These are phyloP conservation scores for Miichthys miiuy DNA, from an alignment of 2,797 vertebrate genomes.

Conservation along the genomic window DNA sequence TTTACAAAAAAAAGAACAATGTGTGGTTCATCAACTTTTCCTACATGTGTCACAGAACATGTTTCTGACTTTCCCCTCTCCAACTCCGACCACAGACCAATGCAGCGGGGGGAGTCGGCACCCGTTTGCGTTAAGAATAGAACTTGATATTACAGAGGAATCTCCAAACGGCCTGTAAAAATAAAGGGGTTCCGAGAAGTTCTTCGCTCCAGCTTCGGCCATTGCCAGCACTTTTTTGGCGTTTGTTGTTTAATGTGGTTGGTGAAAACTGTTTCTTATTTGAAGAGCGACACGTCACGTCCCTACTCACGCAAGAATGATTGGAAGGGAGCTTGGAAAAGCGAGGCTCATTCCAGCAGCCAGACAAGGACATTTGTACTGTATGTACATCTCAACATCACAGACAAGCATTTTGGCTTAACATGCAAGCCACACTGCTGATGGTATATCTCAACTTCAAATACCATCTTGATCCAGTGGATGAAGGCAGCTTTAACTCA, in stretches of 20 bases:
- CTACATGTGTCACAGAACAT: slow-evolving; percentile 75
- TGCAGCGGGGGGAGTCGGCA: slow-evolving; percentile 53
- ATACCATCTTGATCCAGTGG: slow-evolving; percentile 18
- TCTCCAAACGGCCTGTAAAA: slow-evolving; percentile 84
- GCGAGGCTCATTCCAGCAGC: slow-evolving; percentile 56
- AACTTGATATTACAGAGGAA: slow-evolving; percentile 81
- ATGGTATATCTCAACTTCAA: slow-evolving; percentile 42
- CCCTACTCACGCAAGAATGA: slow-evolving; percentile 71
- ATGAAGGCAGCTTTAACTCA: slow-evolving; percentile 15
- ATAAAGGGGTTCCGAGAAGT: slow-evolving; percentile 85
- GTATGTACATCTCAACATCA: slow-evolving; percentile 57
- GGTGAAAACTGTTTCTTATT: slow-evolving; percentile 75
- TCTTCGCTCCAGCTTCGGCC: slow-evolving; percentile 60
- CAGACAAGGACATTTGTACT: slow-evolving; percentile 59
- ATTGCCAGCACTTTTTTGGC: slow-evolving; percentile 72
- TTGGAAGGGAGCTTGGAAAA: slow-evolving; percentile 77
- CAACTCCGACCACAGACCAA: slow-evolving; percentile 68
- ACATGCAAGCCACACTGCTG: slow-evolving; percentile 52
- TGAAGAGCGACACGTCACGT: slow-evolving; percentile 74
- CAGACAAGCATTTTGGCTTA: slow-evolving; percentile 38
- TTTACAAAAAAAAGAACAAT: slow-evolving; percentile 69
- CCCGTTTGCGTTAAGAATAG: slow-evolving; percentile 81
- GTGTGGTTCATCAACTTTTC: slow-evolving; percentile 72
- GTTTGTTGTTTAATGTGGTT: slow-evolving; percentile 81
- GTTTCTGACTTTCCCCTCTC: slow-evolving; percentile 60